These are phyloP conservation scores for Phalloptychus januarius DNA, from an alignment of 2,797 vertebrate genomes.

Conservation along the genomic window DNA sequence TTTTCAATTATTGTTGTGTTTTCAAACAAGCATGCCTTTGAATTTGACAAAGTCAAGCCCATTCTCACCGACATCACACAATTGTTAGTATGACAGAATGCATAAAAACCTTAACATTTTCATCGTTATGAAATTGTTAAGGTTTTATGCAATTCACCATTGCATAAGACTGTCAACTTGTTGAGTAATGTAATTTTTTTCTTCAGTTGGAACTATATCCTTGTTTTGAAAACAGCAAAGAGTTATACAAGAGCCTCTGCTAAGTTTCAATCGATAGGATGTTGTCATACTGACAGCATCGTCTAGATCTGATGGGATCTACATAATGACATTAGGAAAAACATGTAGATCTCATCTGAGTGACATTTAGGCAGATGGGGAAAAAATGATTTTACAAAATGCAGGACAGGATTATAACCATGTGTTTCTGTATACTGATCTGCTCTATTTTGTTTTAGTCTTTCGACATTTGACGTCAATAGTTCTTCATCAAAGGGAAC, in stretches of 20 bases:
- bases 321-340: conserved; percentile 14
- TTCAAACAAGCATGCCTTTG: conserved; percentile 60
- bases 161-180: conserved; percentile 10
- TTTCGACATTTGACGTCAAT: background rate
- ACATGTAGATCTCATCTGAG: conserved; percentile 51
- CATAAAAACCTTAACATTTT: conserved; percentile 19
- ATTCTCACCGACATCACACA: conserved; percentile 18
- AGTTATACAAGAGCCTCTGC: conserved; percentile 26
- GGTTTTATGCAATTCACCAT: too few species aligned
- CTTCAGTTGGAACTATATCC: conserved; percentile 39
- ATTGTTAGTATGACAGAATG: conserved; percentile 20
- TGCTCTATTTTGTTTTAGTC: conserved; percentile 29
- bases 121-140: too few species aligned
- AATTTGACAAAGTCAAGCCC: conserved; percentile 40
- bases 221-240: conserved; percentile 57
- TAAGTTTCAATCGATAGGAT: conserved; percentile 49
- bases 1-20: conserved; percentile 70
- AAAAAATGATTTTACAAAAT: conserved; percentile 40
- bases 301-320: too few species aligned
- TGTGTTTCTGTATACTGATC: conserved; percentile 30
- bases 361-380: conserved; percentile 42
- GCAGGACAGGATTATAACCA: conserved; percentile 33
- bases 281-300: background rate
- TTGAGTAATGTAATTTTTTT: conserved; percentile 35
- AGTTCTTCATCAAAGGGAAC: conserved; percentile 20